These are phyloP conservation scores for Phaethon lepturus DNA, from an alignment of 2,113 vertebrate species.

Conservation along the genomic window DNA sequence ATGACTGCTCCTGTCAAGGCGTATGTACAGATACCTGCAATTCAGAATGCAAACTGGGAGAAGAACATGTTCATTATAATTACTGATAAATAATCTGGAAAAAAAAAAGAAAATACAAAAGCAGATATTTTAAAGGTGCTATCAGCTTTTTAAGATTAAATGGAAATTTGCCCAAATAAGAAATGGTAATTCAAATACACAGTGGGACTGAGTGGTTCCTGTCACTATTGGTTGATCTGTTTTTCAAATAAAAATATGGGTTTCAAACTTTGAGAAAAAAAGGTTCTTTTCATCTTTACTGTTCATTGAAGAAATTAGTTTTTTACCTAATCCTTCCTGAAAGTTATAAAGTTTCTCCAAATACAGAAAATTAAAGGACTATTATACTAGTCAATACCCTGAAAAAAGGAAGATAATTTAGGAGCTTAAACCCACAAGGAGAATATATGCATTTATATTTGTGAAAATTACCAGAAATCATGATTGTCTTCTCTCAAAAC, in stretches of 20 bases:
- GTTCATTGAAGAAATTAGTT: neutral
- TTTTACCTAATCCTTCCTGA: neutral
- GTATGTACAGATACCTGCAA: neutral
- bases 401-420: neutral
- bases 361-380: neutral
- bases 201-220: neutral
- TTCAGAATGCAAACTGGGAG: neutral
- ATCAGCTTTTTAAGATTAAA: neutral
- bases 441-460: neutral
- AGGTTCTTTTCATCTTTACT: neutral
- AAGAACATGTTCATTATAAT: neutral
- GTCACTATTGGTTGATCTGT: neutral
- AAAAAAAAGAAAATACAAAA: neutral
- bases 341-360: conserved; percentile 15
- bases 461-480: neutral
- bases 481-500: neutral
- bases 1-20: neutral
- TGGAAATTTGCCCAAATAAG: neutral
- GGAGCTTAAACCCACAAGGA: neutral
- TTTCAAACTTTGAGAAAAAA: neutral
- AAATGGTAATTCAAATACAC: conserved; percentile 7
- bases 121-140: neutral
- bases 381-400: neutral
- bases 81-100: neutral
- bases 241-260: neutral